Percentiles rank a stretch among this genome's conserved stretches.
Conservation (phyloP, 1,140 invertebrate species). For the Apis florea region DNA sequence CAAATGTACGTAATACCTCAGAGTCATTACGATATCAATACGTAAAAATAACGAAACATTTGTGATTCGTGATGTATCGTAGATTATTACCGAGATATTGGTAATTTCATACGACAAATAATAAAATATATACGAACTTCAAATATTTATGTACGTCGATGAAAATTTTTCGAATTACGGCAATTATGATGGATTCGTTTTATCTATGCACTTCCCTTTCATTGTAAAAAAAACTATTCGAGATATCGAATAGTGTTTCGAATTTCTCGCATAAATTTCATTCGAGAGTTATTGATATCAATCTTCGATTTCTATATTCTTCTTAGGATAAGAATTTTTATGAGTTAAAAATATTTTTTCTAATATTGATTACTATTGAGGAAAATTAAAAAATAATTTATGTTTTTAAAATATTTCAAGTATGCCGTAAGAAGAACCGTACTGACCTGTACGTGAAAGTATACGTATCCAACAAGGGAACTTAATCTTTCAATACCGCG, state of each 20-base stretch:
- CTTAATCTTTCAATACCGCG: conserved; percentile 51
- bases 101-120: conserved; percentile 51
- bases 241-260: neutral
- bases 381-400: conserved; percentile 30
- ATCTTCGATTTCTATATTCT: conserved; percentile 41
- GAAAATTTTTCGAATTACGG: conserved; percentile 31
- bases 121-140: conserved; percentile 33
- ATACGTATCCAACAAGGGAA: conserved; percentile 63
- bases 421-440: conserved; percentile 52
- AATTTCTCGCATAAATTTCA: conserved; percentile 13
- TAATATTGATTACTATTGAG: conserved; percentile 35
- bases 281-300: conserved; percentile 21
- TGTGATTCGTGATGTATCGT: conserved; percentile 48
- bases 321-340: conserved; percentile 42
- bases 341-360: conserved; percentile 29
- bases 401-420: conserved; percentile 42
- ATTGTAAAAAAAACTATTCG: conserved; percentile 6
- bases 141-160: conserved; percentile 44
- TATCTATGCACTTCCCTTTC: conserved; percentile 6
- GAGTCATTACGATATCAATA: conserved; percentile 46
- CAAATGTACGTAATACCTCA: conserved; percentile 47
- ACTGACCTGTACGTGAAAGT: conserved; percentile 63
- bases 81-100: conserved; percentile 38
- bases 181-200: conserved; percentile 20
- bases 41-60: conserved; percentile 46